Evolutionary conservation across 2,113 vertebrate species (phyloP), one percentile per base, ranked within the genome.

Genomic region (Eira barbara): DNA sequence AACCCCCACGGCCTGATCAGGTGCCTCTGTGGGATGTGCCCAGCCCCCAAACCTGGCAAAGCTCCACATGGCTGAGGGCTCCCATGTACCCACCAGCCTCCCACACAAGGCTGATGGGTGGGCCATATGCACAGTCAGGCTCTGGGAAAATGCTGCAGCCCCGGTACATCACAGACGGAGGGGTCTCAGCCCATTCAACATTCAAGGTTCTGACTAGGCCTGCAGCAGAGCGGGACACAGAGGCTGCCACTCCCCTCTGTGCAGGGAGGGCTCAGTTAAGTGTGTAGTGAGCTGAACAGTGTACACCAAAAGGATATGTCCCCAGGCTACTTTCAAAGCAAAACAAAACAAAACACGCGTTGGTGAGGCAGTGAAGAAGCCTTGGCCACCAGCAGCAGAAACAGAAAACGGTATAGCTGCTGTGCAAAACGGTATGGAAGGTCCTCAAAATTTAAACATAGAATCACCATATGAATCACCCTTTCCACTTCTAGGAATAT

Each of bases 71-170:
- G 36, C 36, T 34, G 4, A 6, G 23, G 31, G 73, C 9, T 10
- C 45, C 29, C 1, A 3, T 0, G 55, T 6, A 1, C 47, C 59
- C 78, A 27, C 65, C 65, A 69, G 15, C 45, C 67, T 39, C 18
- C 74, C 31, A 17, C 1, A 0, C 6, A 3, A 63, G 79, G 83
- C 83, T 47, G 39, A 20, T 29, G 20, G 31, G 45, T 49, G 55
- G 81, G 25, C n/a, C 7, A 6, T 0, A 9, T 0, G 4, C 25
- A 13, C 63, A 39, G 69, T 17, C 3, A 5, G 6, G 9, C 78
- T 39, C 15, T 12, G 4, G 17, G 59, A 55, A 89, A 34, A 52
- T 0, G 14, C 69, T 31, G 10, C 29, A 55, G 67, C 31, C 17
- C 59, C 4, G 2, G 71, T 34, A 8, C 31, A 3, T 27, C 12